phyloP scores from a whole-genome alignment of 2,797 vertebrate species.

The Florisuga fusca region DNA sequence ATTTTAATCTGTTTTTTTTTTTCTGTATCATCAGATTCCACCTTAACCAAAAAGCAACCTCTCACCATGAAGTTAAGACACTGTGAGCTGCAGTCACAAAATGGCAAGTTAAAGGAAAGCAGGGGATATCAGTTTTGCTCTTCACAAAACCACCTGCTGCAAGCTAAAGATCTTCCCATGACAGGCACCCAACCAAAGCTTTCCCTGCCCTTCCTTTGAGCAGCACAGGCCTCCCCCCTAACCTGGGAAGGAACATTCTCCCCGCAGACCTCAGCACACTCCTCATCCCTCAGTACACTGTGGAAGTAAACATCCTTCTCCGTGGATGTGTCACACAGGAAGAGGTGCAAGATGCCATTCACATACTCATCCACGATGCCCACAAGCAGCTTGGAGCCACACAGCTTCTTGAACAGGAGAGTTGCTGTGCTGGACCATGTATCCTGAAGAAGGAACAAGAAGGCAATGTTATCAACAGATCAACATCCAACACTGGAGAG shows the following conservation, averaged over 20 bases:
- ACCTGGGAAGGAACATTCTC: conserved; percentile 79
- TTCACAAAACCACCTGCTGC: not conserved
- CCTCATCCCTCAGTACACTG: conserved; percentile 78
- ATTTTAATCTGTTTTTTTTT: not conserved
- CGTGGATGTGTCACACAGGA: conserved; percentile 91
- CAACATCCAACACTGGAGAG: not conserved
- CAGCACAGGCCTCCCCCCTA: not conserved
- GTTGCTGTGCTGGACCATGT: conserved; percentile 84
- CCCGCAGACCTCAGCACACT: conserved; percentile 78
- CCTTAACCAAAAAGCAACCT: not conserved
- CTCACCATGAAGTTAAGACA: not conserved
- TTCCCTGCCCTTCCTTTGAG: not conserved
- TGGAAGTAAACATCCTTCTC: conserved; percentile 89
- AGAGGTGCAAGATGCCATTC: conserved; percentile 86
- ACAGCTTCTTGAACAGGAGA: conserved; percentile 84
- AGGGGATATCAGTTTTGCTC: not conserved
- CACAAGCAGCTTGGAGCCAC: conserved; percentile 85
- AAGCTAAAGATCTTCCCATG: not conserved
- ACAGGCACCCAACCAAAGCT: not conserved
- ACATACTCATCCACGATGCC: conserved; percentile 86
- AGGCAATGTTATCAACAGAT: not conserved
- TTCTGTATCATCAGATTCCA: not conserved
- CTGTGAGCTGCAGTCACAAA: not conserved
- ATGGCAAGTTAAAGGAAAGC: not conserved
- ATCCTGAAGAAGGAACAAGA: conserved; percentile 73